phyloP scores from a whole-genome alignment of 2,797 vertebrate genomes.

The Micromesistius poutassou region DNA sequence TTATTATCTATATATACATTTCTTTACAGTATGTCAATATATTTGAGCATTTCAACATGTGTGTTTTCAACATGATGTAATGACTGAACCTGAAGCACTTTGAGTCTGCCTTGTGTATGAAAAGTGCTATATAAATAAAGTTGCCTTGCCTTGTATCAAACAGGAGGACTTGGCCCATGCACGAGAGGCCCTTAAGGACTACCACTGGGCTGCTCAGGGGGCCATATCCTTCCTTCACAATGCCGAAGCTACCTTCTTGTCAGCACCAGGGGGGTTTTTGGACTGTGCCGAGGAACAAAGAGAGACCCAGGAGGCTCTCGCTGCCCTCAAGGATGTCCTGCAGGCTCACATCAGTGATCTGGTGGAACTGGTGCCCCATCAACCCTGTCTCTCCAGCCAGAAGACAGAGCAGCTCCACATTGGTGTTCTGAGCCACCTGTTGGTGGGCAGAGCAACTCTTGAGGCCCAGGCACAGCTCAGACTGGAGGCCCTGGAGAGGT shows the following conservation, averaged over 20 bases:
- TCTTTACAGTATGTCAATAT: not conserved
- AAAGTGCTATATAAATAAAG: too few relatives aligned
- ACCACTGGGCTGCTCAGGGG: slow-evolving; percentile 67
- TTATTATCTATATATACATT: not conserved
- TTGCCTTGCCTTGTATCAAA: too few relatives aligned
- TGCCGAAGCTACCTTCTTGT: slow-evolving; percentile 65
- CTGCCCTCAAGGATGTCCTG: slow-evolving; percentile 72
- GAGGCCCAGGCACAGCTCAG: slow-evolving; percentile 72
- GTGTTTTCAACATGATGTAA: not conserved
- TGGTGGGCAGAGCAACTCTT: slow-evolving; percentile 64
- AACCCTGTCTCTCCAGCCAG: slow-evolving; percentile 61
- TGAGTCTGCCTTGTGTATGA: too few relatives aligned
- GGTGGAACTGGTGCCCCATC: slow-evolving; percentile 57
- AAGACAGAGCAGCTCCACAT: slow-evolving; percentile 71
- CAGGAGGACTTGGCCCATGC: slow-evolving; percentile 78
- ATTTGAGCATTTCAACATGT: not conserved
- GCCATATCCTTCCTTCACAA: slow-evolving; percentile 65
- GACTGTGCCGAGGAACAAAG: slow-evolving; percentile 63
- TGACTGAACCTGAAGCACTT: slow-evolving; percentile 16
- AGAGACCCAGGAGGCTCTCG: slow-evolving; percentile 49
- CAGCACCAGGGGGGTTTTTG: slow-evolving; percentile 58
- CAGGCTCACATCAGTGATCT: slow-evolving; percentile 67
- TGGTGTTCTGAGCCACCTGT: slow-evolving; percentile 68
- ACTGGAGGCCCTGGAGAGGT: slow-evolving; percentile 70
- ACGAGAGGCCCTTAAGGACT: slow-evolving; percentile 68